Base-by-base conservation (phyloP, 2,113 vertebrate species). In the Puffinus mauretanicus region DNA sequence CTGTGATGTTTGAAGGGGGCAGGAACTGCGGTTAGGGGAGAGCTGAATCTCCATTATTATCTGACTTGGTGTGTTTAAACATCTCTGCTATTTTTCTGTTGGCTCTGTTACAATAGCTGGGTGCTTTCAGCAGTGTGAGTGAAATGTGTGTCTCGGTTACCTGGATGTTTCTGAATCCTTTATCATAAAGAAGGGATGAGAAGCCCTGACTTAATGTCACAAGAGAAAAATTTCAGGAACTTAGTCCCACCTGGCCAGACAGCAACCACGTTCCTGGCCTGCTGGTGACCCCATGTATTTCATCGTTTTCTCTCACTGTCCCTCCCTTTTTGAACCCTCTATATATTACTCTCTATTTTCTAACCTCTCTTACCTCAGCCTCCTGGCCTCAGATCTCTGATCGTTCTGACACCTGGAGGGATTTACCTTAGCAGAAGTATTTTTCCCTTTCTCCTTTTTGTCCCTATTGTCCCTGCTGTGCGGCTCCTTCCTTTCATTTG, bases 391-490 rank as follows among this genome's bases (percentile, higher is more conserved):
- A 34, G n/a, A n/a, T 42, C 46, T 62, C 46, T n/a, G 51, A 82
- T 51, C 44, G 13, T 52, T 75, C 82, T 79, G 88, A 84, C 4
- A 4, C 49, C 44, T 38, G 46, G 29, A 87, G 25, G 22, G 47
- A 89, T 51, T 90, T 97, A 98, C 98, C 97, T 97, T 98, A 30
- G 95, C 91, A 42, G 94, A 58, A 96, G 90, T 44, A 54, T 49
- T 97, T 66, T 82, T 97, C 81, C 97, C 97, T 95, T 96, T 97
- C 76, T 98, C 98, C 92, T 96, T 98, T 81, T 94, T 98, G 86
- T 98, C 98, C 84, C 98, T 98, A 46, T 65, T 95, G 57, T 98
- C 98, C 95, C 96, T 97, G 94, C 95, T 79, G 30, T 97, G 93
- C 1, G 79, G 46, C 67, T 98, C 98, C 52, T 97, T 98, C 91